phyloP scores from a whole-genome alignment of 2,888 invertebrate genomes.

The Spodoptera littoralis region DNA sequence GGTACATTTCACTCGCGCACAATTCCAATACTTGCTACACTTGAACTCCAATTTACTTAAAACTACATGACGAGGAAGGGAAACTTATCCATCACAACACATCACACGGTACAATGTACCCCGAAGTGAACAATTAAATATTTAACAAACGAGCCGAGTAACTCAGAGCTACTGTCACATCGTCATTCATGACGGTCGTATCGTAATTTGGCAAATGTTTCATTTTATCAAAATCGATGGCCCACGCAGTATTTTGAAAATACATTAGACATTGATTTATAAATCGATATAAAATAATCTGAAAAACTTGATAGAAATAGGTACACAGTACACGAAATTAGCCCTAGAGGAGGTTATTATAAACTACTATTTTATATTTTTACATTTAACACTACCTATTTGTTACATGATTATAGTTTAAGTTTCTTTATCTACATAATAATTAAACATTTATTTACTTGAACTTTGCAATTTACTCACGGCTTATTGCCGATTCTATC shows the following conservation, averaged over 20 bases:
- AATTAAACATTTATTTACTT: slow-evolving; percentile 58
- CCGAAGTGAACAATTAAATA: slow-evolving; percentile 40
- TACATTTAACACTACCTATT: slow-evolving; percentile 81
- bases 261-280: slow-evolving; percentile 66
- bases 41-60: slow-evolving; percentile 63
- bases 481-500: slow-evolving; percentile 24
- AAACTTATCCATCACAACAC: slow-evolving; percentile 61
- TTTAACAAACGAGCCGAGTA: slow-evolving; percentile 53
- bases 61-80: slow-evolving; percentile 55
- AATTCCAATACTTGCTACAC: slow-evolving; percentile 59
- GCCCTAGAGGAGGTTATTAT: slow-evolving; percentile 75
- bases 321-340: slow-evolving; percentile 73
- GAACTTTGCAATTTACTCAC: slow-evolving; percentile 44
- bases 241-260: slow-evolving; percentile 69
- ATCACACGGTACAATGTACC: slow-evolving; percentile 41
- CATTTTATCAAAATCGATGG: slow-evolving; percentile 72
- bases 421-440: slow-evolving; percentile 78
- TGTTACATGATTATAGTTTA: slow-evolving; percentile 80
- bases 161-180: slow-evolving; percentile 63
- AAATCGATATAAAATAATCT: slow-evolving; percentile 74
- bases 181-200: slow-evolving; percentile 63
- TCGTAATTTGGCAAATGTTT: slow-evolving; percentile 77
- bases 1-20: slow-evolving; percentile 76
- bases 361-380: slow-evolving; percentile 78
- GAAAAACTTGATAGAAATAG: slow-evolving; percentile 71